Percentiles rank a stretch among this genome's conserved stretches.
These are phyloP conservation scores for Epinephelus lanceolatus DNA, from an alignment of 2,113 vertebrate species.

Conservation along the genomic window DNA sequence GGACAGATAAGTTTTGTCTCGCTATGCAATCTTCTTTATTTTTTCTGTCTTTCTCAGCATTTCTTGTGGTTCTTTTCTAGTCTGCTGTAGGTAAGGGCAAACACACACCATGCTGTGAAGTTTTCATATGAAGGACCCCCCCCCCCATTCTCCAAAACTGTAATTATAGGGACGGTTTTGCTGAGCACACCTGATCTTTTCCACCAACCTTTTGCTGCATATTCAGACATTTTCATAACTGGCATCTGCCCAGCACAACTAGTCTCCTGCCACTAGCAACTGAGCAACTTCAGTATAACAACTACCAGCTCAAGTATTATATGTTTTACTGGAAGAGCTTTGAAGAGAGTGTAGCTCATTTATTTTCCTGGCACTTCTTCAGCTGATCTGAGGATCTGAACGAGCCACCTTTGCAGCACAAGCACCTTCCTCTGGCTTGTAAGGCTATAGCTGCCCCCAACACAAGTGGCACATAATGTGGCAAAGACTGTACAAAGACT, in stretches of 20 bases:
- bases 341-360: background rate
- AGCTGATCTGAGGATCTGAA: constrained; percentile 4
- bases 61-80: background rate
- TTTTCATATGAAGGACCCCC: background rate
- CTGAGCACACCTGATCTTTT: constrained; percentile 6
- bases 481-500: constrained; percentile 16
- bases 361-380: background rate
- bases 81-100: background rate
- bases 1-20: background rate
- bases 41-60: background rate
- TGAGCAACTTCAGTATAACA: background rate
- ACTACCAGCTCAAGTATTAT: background rate
- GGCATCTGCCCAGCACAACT: background rate
- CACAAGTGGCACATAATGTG: background rate
- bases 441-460: background rate
- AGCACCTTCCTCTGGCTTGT: background rate
- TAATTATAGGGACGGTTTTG: constrained; percentile 11
- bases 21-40: background rate
- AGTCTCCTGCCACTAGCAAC: background rate
- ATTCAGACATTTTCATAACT: constrained; percentile 7
- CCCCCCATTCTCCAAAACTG: background rate
- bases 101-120: background rate
- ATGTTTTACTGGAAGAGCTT: constrained; percentile 7
- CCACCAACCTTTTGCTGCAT: background rate
- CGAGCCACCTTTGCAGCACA: background rate